Evolutionary conservation across 2,888 invertebrate genomes (phyloP).

Genomic region (Apocheima hispidaria): DNA sequence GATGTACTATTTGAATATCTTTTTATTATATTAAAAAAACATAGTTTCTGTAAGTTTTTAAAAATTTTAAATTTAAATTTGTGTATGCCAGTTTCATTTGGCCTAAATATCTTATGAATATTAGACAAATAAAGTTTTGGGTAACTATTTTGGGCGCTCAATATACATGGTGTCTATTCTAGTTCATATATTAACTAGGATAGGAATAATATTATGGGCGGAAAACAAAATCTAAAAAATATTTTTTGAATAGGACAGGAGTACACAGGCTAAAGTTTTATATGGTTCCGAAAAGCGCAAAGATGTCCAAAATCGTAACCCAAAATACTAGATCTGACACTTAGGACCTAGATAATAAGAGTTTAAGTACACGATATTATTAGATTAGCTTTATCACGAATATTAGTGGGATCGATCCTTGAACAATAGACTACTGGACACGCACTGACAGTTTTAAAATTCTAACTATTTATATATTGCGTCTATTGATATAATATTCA

Average conservation of each 20-base stretch:
- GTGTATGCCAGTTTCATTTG: no score
- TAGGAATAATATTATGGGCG: not conserved
- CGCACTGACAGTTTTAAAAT: not conserved
- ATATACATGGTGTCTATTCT: conserved; percentile 2
- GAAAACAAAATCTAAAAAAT: no score
- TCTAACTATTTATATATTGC: not conserved
- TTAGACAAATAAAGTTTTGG: conserved; percentile 22
- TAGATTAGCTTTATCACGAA: conserved; percentile 30
- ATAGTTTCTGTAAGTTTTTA: no score
- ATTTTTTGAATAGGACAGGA: no score
- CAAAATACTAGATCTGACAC: conserved; percentile 19
- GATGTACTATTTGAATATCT: not conserved
- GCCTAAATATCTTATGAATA: conserved; percentile 31
- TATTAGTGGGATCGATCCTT: not conserved
- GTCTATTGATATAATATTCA: no score
- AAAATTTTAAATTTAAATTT: no score
- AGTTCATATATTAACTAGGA: not conserved
- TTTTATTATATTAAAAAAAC: no score
- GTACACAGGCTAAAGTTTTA: not conserved
- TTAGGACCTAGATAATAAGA: conserved; percentile 12
- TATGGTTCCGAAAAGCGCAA: not conserved
- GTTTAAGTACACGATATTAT: conserved; percentile 15
- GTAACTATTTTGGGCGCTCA: not conserved
- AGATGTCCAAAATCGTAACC: conserved; percentile 11
- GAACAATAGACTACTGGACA: not conserved